A percentile compares a stretch with the other conserved stretches of the same genome.
phyloP scores from a whole-genome alignment of 2,888 invertebrate species.

The Trilocha varians region DNA sequence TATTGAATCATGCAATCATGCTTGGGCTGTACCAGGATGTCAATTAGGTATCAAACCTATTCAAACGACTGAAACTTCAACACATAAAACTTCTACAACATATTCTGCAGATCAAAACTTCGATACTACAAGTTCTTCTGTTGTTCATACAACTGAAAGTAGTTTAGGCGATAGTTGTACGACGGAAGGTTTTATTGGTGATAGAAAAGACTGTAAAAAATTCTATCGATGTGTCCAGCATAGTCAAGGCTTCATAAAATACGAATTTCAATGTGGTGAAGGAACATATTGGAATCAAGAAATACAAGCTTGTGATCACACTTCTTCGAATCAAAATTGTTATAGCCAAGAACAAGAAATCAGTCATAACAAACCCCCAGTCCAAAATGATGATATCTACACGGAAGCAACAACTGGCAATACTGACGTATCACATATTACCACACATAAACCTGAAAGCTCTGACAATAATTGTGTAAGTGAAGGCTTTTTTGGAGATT shows the following conservation, averaged over 20 bases:
- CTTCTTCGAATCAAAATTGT: constrained; percentile 2
- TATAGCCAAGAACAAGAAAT: neutral
- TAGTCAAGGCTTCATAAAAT: constrained; percentile 74
- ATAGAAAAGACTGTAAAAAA: constrained; percentile 77
- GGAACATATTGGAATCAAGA: constrained; percentile 77
- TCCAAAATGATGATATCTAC: constrained; percentile 15
- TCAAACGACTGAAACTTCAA: constrained; percentile 5
- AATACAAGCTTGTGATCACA: constrained; percentile 4
- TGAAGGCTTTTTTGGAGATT: constrained; percentile 72
- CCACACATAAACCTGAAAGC: neutral
- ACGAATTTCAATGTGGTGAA: constrained; percentile 80
- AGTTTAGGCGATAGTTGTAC: neutral
- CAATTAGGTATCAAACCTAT: constrained; percentile 10
- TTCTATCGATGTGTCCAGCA: constrained; percentile 82
- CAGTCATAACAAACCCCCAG: constrained; percentile 9
- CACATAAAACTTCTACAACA: neutral
- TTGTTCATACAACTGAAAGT: neutral
- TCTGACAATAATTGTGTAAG: constrained; percentile 9
- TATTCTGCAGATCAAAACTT: neutral
- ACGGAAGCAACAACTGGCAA: constrained; percentile 7
- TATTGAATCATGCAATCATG: constrained; percentile 79
- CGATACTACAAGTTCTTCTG: neutral
- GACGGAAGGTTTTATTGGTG: constrained; percentile 76
- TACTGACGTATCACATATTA: constrained; percentile 5
- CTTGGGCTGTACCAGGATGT: constrained; percentile 64